phyloP scores from a whole-genome alignment of 2,888 invertebrate species.

The Endomychus coccineus region DNA sequence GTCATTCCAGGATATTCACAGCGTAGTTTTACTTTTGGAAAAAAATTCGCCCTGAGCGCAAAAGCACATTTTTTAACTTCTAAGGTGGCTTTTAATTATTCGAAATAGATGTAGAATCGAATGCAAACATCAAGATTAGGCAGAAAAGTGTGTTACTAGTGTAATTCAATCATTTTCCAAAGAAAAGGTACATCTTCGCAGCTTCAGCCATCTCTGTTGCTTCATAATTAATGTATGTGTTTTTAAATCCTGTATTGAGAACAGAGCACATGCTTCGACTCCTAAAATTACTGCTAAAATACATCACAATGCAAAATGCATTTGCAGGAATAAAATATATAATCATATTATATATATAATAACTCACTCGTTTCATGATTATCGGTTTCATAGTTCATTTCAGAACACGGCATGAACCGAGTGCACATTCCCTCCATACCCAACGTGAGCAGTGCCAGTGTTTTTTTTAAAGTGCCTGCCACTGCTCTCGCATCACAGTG shows the following conservation, averaged over 20 bases:
- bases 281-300: constrained; percentile 48
- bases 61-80: no score
- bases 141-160: no score
- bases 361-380: constrained; percentile 40
- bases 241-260: constrained; percentile 28
- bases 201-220: no score
- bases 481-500: constrained; percentile 31
- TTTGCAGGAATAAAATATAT: constrained; percentile 75
- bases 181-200: no score
- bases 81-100: no score
- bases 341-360: constrained; percentile 49
- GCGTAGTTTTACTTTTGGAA: no score
- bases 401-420: constrained; percentile 37
- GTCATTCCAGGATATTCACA: no score
- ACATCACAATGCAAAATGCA: constrained; percentile 70
- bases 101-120: no score
- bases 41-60: no score
- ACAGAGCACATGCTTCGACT: constrained; percentile 43
- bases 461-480: constrained; percentile 18
- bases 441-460: constrained; percentile 21
- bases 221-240: no score
- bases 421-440: constrained; percentile 37
- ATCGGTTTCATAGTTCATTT: constrained; percentile 31
- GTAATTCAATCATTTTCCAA: no score
- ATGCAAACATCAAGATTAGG: no score